Evolutionary conservation across 2,113 vertebrate species (phyloP).

Genomic region (Channa maculata): DNA sequence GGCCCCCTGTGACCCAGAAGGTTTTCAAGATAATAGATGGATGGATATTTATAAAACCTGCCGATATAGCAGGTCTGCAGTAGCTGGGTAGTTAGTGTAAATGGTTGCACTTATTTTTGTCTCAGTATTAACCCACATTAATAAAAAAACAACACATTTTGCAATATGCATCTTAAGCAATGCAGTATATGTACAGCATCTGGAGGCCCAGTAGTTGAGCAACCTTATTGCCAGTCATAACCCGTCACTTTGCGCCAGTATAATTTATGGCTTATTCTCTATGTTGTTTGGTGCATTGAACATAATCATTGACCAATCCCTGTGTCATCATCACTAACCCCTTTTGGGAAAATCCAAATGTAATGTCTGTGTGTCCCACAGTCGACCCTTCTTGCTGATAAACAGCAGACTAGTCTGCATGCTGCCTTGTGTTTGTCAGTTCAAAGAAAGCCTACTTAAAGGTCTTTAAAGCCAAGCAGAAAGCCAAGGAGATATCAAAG

Average conservation of each 20-base stretch:
- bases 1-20: too few species aligned
- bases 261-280: conserved; percentile 1
- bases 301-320: conserved; percentile 34
- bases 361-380: conserved; percentile 39
- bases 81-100: neutral
- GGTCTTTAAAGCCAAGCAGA: conserved; percentile 70
- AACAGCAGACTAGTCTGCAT: conserved; percentile 49
- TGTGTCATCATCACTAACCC: conserved; percentile 50
- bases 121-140: neutral
- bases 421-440: conserved; percentile 60
- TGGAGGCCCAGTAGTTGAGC: neutral
- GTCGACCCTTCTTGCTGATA: conserved; percentile 43
- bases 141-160: neutral
- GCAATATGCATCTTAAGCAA: neutral
- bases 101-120: neutral
- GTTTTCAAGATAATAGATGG: too few species aligned
- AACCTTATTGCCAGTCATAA: neutral
- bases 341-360: conserved; percentile 66
- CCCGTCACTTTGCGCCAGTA: too few species aligned
- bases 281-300: conserved; percentile 16
- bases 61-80: neutral
- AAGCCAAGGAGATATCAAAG: conserved; percentile 76
- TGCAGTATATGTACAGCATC: neutral
- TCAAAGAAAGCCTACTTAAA: conserved; percentile 75
- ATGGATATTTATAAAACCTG: too few species aligned